A percentile compares a stretch with the other conserved stretches of the same genome.
These are phyloP conservation scores for Cercocebus atys DNA, from an alignment of 2,113 vertebrate species.

Conservation along the genomic window DNA sequence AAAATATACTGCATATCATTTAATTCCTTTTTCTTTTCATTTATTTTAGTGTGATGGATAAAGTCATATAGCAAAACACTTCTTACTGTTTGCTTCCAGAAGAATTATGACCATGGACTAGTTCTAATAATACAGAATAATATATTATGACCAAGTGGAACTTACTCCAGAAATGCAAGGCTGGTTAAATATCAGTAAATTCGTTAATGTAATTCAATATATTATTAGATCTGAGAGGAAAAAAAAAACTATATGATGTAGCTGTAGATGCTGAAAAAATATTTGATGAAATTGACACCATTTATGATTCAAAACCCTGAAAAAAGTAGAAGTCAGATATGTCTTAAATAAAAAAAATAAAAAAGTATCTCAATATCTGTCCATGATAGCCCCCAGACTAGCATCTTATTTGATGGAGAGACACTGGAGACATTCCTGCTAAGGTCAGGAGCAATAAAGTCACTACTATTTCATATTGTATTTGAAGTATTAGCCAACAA, in stretches of 20 bases:
- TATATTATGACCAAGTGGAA: neutral
- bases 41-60: neutral
- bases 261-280: neutral
- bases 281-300: neutral
- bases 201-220: neutral
- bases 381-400: neutral
- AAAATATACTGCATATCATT: neutral
- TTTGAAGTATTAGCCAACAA: neutral
- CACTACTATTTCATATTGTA: neutral
- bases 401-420: neutral
- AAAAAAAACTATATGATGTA: neutral
- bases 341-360: neutral
- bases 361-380: neutral
- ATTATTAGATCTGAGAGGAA: neutral
- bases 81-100: neutral
- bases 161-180: neutral
- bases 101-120: neutral
- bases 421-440: neutral
- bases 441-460: neutral
- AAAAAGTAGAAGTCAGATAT: neutral
- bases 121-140: neutral
- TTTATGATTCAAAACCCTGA: neutral
- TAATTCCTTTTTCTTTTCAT: neutral
- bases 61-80: neutral
- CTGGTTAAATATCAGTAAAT: neutral